Evolutionary conservation across 2,888 invertebrate species (phyloP).

Genomic region (Brachyopa scutellaris): DNA sequence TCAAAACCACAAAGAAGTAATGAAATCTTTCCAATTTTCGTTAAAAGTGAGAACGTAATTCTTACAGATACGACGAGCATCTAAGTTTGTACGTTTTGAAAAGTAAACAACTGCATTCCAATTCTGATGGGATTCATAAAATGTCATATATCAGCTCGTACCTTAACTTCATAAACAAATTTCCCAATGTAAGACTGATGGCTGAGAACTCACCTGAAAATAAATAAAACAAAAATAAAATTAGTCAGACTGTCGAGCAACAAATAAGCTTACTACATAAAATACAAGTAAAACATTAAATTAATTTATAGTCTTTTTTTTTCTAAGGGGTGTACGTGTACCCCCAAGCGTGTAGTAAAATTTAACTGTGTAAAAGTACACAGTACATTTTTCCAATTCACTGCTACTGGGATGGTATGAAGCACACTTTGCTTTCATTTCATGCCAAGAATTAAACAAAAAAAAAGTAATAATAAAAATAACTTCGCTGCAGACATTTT

Average conservation of each 20-base stretch:
- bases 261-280: neutral
- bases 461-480: too few species aligned
- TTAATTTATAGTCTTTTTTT: too few species aligned
- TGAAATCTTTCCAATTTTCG: too few species aligned
- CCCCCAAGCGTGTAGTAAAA: too few species aligned
- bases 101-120: too few species aligned
- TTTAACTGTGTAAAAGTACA: too few species aligned
- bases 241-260: neutral
- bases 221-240: neutral
- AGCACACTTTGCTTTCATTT: conserved; percentile 24
- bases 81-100: too few species aligned
- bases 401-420: conserved; percentile 28
- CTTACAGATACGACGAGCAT: too few species aligned
- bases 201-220: conserved; percentile 56
- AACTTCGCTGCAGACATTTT: conserved; percentile 63
- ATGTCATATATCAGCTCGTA: neutral
- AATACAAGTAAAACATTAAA: too few species aligned
- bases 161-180: conserved; percentile 4
- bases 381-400: conserved; percentile 39
- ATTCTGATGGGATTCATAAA: neutral
- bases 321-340: too few species aligned
- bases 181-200: conserved; percentile 5
- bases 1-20: too few species aligned
- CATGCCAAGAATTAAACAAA: conserved; percentile 54
- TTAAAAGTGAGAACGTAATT: too few species aligned